These are phyloP conservation scores for Meloidogyne floridensis DNA, from an alignment of 1,140 invertebrate genomes.

Conservation along the genomic window DNA sequence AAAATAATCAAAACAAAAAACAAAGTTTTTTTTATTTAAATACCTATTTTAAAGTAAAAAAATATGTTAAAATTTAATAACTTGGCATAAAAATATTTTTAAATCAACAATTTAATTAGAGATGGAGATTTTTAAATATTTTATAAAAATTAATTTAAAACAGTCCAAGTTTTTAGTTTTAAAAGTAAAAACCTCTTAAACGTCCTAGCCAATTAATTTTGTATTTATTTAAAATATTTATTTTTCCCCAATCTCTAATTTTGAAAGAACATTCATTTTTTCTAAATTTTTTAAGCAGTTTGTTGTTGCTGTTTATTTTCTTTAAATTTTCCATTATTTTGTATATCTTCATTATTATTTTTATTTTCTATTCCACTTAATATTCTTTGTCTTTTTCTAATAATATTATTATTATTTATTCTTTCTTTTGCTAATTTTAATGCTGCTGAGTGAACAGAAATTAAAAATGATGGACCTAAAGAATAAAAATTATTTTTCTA, in stretches of 20 bases:
- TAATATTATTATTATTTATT: background rate
- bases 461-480: slow-evolving; percentile 18
- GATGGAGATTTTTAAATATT: too few species aligned
- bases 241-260: too few species aligned
- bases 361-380: background rate
- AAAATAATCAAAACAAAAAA: too few species aligned
- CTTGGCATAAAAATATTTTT: background rate
- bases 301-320: background rate
- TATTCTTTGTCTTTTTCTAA: background rate
- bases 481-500: too few species aligned
- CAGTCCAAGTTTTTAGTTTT: too few species aligned
- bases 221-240: too few species aligned
- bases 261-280: background rate
- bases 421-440: slow-evolving; percentile 7
- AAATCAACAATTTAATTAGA: background rate
- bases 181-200: too few species aligned
- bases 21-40: background rate
- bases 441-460: slow-evolving; percentile 16
- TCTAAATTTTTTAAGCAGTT: background rate
- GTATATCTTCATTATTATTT: slow-evolving; percentile 7
- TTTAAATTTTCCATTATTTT: background rate
- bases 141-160: too few species aligned
- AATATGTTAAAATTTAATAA: background rate
- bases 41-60: background rate
- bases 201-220: too few species aligned